These are phyloP conservation scores for Muricea muricata DNA, from an alignment of 92 coral and sea anemone genomes.

Conservation along the genomic window DNA sequence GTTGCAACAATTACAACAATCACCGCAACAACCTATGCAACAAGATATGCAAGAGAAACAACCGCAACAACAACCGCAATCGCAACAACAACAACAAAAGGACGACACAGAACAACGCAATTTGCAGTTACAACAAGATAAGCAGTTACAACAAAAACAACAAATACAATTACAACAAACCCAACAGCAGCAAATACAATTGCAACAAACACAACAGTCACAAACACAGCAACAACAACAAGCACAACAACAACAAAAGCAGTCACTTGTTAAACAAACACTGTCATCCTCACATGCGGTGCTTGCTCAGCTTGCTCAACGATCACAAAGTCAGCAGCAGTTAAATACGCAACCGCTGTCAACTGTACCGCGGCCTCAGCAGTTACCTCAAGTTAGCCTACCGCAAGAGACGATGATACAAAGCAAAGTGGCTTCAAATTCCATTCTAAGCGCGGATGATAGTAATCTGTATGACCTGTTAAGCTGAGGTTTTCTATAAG, in stretches of 20 bases:
- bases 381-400: constrained; percentile 22
- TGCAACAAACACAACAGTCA: constrained; percentile 12
- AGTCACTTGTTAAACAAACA: neutral
- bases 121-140: neutral
- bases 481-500: no score
- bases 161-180: neutral
- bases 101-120: no score
- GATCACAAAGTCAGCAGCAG: constrained; percentile 7
- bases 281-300: neutral
- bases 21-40: neutral
- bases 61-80: neutral
- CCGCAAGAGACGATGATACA: constrained; percentile 6
- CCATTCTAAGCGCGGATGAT: neutral
- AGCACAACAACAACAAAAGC: neutral
- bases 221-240: constrained; percentile 20
- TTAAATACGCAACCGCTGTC: constrained; percentile 25
- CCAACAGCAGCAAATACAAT: constrained; percentile 7
- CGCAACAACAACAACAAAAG: neutral
- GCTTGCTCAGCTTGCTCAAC: neutral
- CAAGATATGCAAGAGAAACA: neutral
- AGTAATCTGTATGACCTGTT: neutral
- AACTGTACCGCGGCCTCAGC: constrained; percentile 13
- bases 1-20: neutral
- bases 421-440: neutral
- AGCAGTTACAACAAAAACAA: neutral